Evolutionary conservation across 37 sponge, comb jelly and placozoan genomes (phyloP).

Genomic region (Halichondria panicea): DNA sequence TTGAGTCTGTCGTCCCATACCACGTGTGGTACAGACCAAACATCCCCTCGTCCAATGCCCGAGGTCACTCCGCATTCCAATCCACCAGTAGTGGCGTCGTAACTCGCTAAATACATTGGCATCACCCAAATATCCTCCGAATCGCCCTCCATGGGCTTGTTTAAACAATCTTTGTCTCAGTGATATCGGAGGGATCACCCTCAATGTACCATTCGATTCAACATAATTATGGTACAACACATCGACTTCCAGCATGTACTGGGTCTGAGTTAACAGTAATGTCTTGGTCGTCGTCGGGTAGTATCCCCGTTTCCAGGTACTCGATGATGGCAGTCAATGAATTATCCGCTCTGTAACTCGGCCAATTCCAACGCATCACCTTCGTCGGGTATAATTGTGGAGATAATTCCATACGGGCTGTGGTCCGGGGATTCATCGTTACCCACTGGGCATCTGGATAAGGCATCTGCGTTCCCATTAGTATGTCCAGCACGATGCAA

Average conservation of each 20-base stretch:
- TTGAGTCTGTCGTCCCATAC: slow-evolving; percentile 11
- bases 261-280: slow-evolving; percentile 8
- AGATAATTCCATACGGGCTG: neutral
- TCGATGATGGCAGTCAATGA: slow-evolving; percentile 7
- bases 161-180: slow-evolving; percentile 28
- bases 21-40: slow-evolving; percentile 34
- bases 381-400: neutral
- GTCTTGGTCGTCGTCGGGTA: slow-evolving; percentile 37
- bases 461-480: slow-evolving; percentile 55
- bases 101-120: slow-evolving; percentile 39
- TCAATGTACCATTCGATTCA: slow-evolving; percentile 36
- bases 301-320: slow-evolving; percentile 30
- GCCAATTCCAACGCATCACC: neutral
- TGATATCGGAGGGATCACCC: slow-evolving; percentile 31
- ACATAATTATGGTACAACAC: slow-evolving; percentile 57
- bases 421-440: neutral
- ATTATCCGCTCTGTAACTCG: slow-evolving; percentile 15
- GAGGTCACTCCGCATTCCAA: slow-evolving; percentile 44
- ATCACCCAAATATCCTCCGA: slow-evolving; percentile 47
- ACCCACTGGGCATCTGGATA: slow-evolving; percentile 33
- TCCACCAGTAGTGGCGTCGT: slow-evolving; percentile 45
- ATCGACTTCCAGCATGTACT: slow-evolving; percentile 31
- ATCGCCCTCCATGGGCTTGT: slow-evolving; percentile 48
- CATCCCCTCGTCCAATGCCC: slow-evolving; percentile 32
- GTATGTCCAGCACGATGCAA: slow-evolving; percentile 36